phyloP scores from a whole-genome alignment of 2,113 vertebrate genomes.

The Leptobrachium leishanense region DNA sequence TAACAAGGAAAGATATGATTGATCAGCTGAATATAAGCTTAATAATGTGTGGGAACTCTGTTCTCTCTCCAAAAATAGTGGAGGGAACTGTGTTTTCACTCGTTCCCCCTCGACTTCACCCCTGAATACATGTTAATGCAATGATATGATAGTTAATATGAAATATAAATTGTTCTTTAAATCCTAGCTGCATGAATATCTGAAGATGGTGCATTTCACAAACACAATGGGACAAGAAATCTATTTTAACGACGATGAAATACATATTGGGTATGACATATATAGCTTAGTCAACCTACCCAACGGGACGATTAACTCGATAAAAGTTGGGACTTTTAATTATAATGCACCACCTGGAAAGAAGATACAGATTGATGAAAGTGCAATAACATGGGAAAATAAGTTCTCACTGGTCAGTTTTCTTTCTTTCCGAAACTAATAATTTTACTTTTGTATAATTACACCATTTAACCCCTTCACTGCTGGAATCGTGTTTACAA shows the following conservation, averaged over 20 bases:
- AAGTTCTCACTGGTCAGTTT: background rate
- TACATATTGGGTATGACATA: slow-evolving; percentile 9
- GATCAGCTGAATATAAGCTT: no score
- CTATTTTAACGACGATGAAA: slow-evolving; percentile 6
- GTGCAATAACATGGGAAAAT: background rate
- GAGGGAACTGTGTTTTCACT: no score
- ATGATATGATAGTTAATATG: no score
- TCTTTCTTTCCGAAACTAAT: background rate
- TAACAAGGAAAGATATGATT: no score
- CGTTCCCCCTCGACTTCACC: no score
- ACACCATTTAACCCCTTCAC: no score
- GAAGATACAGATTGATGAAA: background rate
- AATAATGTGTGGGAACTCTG: no score
- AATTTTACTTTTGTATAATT: no score
- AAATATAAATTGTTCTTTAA: background rate
- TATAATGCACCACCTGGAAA: background rate
- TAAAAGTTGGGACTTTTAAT: background rate
- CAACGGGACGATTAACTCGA: background rate
- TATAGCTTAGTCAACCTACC: slow-evolving; percentile 22
- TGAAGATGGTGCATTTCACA: slow-evolving; percentile 8
- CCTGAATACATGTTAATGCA: no score
- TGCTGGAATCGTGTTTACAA: no score
- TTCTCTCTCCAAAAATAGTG: no score
- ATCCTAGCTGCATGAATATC: slow-evolving; percentile 6
- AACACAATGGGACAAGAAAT: slow-evolving; percentile 1